A percentile compares a stretch with the other conserved stretches of the same genome.
These are phyloP conservation scores for Electrophaes corylata DNA, from an alignment of 2,888 invertebrate genomes.

Conservation along the genomic window DNA sequence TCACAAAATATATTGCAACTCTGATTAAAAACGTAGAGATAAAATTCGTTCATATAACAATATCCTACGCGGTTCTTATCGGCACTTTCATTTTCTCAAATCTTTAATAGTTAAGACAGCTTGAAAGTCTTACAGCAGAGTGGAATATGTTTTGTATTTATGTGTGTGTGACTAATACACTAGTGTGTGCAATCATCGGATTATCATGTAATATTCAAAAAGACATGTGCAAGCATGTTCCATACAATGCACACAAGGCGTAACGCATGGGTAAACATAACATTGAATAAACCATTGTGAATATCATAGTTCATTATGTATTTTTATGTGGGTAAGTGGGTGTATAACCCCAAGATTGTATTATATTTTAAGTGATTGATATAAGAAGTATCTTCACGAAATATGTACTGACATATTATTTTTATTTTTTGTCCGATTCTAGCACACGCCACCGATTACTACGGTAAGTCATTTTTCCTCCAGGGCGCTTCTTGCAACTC, in stretches of 20 bases:
- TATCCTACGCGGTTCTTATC: too few relatives aligned
- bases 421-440: slow-evolving; percentile 78
- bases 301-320: slow-evolving; percentile 37
- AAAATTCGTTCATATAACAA: too few relatives aligned
- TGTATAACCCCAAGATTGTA: slow-evolving; percentile 8
- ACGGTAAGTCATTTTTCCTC: slow-evolving; percentile 97
- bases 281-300: slow-evolving; percentile 35
- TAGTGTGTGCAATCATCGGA: slow-evolving; percentile 34
- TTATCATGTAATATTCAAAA: slow-evolving; percentile 23
- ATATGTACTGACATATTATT: slow-evolving; percentile 67
- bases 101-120: not conserved
- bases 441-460: slow-evolving; percentile 99
- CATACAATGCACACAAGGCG: slow-evolving; percentile 46
- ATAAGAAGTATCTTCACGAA: slow-evolving; percentile 34
- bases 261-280: slow-evolving; percentile 59
- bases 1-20: slow-evolving; percentile 11
- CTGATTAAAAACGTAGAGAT: not conserved
- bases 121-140: too few relatives aligned
- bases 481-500: slow-evolving; percentile 74
- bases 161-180: slow-evolving; percentile 51
- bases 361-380: slow-evolving; percentile 18
- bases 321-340: slow-evolving; percentile 27
- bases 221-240: slow-evolving; percentile 45
- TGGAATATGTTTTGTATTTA: slow-evolving; percentile 18
- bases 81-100: too few relatives aligned